These are phyloP conservation scores for Bombus confusus DNA, from an alignment of 1,140 invertebrate genomes.

Conservation along the genomic window DNA sequence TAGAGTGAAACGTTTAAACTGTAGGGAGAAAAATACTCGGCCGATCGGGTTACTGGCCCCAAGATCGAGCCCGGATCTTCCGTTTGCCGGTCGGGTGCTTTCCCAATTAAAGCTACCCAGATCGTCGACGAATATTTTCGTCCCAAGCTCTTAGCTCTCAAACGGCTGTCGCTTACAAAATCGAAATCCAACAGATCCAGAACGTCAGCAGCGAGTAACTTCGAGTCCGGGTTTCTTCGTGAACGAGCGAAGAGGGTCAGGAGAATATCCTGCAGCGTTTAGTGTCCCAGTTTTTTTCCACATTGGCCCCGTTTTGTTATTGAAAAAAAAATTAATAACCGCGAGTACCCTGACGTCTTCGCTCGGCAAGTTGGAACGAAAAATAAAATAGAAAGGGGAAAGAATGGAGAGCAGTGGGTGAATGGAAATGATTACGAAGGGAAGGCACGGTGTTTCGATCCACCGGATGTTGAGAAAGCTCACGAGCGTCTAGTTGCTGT, in stretches of 20 bases:
- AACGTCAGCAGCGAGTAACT: conserved; percentile 40
- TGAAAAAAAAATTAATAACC: conserved; percentile 63
- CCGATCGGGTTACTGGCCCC: too few species aligned
- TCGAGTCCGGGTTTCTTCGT: conserved; percentile 32
- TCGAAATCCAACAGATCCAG: conserved; percentile 70
- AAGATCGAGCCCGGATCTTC: too few species aligned
- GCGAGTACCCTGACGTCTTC: conserved; percentile 19
- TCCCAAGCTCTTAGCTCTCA: too few species aligned
- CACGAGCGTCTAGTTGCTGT: neutral
- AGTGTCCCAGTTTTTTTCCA: neutral
- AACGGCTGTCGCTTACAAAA: conserved; percentile 3
- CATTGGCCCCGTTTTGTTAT: conserved; percentile 37
- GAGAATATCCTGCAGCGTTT: conserved; percentile 39
- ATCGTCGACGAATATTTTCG: too few species aligned
- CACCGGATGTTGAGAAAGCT: neutral
- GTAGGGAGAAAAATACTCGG: too few species aligned
- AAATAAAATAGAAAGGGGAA: neutral
- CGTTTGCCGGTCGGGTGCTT: too few species aligned
- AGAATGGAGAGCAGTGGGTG: neutral
- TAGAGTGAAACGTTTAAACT: too few species aligned
- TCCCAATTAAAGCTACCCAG: too few species aligned
- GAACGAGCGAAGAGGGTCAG: neutral
- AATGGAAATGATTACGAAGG: neutral
- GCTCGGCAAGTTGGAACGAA: neutral
- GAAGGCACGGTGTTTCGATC: conserved; percentile 5